phyloP scores from a whole-genome alignment of 1,140 invertebrate species.

The Thalassaphorura encarpata region DNA sequence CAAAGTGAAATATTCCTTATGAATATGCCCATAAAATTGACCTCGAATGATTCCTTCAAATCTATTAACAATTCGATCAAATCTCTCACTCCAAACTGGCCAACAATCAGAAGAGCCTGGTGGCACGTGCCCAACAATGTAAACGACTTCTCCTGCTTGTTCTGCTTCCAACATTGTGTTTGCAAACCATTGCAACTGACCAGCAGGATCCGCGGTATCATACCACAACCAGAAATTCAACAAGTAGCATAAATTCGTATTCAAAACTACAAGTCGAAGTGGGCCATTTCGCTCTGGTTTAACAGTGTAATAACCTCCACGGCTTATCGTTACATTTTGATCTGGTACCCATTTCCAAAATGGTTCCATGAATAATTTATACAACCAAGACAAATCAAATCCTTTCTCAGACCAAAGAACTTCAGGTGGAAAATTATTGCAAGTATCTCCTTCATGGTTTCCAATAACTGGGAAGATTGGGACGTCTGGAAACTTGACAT shows the following conservation, averaged over 20 bases:
- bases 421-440: slow-evolving; percentile 21
- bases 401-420: not conserved
- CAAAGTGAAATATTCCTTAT: slow-evolving; percentile 17
- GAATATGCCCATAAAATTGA: slow-evolving; percentile 22
- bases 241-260: slow-evolving; percentile 45
- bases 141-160: slow-evolving; percentile 46
- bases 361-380: not conserved
- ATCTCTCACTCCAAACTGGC: slow-evolving; percentile 37
- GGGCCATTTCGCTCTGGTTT: slow-evolving; percentile 37
- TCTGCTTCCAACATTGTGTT: slow-evolving; percentile 47
- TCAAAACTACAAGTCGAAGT: slow-evolving; percentile 46
- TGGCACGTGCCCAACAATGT: slow-evolving; percentile 56
- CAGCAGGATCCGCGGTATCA: slow-evolving; percentile 50
- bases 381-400: slow-evolving; percentile 19
- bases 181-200: slow-evolving; percentile 50
- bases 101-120: slow-evolving; percentile 49
- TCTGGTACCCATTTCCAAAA: slow-evolving; percentile 5
- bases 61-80: slow-evolving; percentile 36
- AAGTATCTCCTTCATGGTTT: slow-evolving; percentile 49
- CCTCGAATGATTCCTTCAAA: slow-evolving; percentile 28
- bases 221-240: slow-evolving; percentile 50
- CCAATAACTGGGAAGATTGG: slow-evolving; percentile 50
- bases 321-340: slow-evolving; percentile 34
- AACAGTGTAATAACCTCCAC: slow-evolving; percentile 46
- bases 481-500: slow-evolving; percentile 46